phyloP scores from a whole-genome alignment of 1,140 invertebrate genomes.

The Marisa cornuarietis region DNA sequence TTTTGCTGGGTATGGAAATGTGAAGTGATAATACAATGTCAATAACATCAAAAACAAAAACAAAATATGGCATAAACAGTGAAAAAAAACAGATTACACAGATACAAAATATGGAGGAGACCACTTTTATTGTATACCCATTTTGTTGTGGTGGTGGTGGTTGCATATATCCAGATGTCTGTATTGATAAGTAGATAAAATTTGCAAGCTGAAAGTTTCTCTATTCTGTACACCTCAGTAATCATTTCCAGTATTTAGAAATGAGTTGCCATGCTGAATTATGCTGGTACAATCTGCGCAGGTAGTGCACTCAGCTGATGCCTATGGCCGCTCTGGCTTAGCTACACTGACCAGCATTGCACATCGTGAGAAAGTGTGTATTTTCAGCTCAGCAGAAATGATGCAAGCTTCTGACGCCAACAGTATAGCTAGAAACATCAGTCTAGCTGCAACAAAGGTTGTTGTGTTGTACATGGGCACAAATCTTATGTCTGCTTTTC shows the following conservation, averaged over 20 bases:
- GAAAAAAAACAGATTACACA: too few relatives aligned
- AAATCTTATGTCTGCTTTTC: not conserved
- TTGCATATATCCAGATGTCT: too few relatives aligned
- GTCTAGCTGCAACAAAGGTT: slow-evolving; percentile 8
- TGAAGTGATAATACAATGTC: too few relatives aligned
- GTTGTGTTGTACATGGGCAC: slow-evolving; percentile 22
- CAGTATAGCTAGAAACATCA: slow-evolving; percentile 25
- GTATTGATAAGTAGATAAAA: not conserved
- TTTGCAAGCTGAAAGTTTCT: not conserved
- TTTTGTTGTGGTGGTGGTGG: too few relatives aligned
- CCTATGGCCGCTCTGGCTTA: slow-evolving; percentile 42
- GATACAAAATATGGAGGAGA: too few relatives aligned
- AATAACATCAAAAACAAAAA: too few relatives aligned
- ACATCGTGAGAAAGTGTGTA: slow-evolving; percentile 50
- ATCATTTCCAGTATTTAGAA: too few relatives aligned
- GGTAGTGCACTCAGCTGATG: slow-evolving; percentile 42
- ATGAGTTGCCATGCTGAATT: too few relatives aligned
- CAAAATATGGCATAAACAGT: too few relatives aligned
- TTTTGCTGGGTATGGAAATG: not conserved
- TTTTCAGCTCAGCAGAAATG: slow-evolving; percentile 39
- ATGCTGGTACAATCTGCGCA: slow-evolving; percentile 21
- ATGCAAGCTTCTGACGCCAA: not conserved
- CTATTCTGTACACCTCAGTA: too few relatives aligned
- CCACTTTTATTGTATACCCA: too few relatives aligned
- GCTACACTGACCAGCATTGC: slow-evolving; percentile 38